A percentile compares a stretch with the other conserved stretches of the same genome.
Conservation (phyloP, 2,797 vertebrate species). For the Megaceryle alcyon region DNA sequence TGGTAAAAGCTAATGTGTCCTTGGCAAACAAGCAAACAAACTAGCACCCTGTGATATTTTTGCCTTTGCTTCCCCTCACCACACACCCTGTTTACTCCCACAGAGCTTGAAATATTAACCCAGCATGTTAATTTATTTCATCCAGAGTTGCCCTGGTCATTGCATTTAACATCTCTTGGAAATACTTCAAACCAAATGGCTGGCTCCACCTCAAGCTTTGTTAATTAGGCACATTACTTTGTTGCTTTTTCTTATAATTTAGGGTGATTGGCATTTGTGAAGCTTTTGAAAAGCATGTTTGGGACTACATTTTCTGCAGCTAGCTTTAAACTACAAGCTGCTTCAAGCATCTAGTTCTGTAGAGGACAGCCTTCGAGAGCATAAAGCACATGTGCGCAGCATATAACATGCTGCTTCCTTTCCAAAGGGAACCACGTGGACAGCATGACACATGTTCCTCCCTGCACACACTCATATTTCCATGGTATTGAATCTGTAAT, state of each 20-base stretch:
- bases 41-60: conserved; percentile 24
- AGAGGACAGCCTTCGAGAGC: neutral
- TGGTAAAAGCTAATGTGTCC: neutral
- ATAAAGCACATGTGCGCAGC: neutral
- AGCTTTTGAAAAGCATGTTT: conserved; percentile 38
- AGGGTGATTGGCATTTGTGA: conserved; percentile 33
- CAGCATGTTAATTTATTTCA: conserved; percentile 51
- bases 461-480: neutral
- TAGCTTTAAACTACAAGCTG: conserved; percentile 33
- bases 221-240: conserved; percentile 42
- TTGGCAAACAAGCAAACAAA: conserved; percentile 48
- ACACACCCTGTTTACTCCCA: conserved; percentile 15
- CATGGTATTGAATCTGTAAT: neutral
- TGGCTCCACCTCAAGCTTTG: conserved; percentile 39
- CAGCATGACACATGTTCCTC: neutral
- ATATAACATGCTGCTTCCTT: neutral
- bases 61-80: conserved; percentile 18
- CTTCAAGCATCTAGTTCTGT: neutral
- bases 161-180: conserved; percentile 52
- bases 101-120: conserved; percentile 50
- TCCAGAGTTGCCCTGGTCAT: conserved; percentile 34
- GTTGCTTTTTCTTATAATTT: conserved; percentile 11
- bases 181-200: conserved; percentile 44
- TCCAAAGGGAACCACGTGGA: neutral
- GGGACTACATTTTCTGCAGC: conserved; percentile 25